Evolutionary conservation across 2,797 vertebrate genomes (phyloP).

Genomic region (Diplodus puntazzo): DNA sequence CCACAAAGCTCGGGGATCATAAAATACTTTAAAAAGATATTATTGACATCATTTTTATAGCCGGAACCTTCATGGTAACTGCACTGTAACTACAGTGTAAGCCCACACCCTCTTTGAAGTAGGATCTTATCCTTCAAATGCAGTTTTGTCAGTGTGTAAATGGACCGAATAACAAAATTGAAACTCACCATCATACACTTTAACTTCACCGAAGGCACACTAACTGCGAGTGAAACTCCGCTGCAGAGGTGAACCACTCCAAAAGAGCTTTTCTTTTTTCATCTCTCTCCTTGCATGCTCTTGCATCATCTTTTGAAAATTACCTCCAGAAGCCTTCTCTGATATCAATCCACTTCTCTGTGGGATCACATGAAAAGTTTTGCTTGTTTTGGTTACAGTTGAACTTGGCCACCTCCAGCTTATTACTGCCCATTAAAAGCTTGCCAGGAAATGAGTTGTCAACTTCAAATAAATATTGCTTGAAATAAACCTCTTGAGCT

Average conservation of each 20-base stretch:
- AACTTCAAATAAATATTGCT: slow-evolving; percentile 73
- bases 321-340: slow-evolving; percentile 21
- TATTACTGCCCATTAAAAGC: slow-evolving; percentile 43
- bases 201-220: not conserved
- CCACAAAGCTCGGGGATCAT: too few species aligned
- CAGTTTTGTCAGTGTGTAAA: slow-evolving; percentile 11
- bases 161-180: not conserved
- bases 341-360: slow-evolving; percentile 35
- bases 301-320: slow-evolving; percentile 58
- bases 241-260: not conserved
- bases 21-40: too few species aligned
- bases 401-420: slow-evolving; percentile 41
- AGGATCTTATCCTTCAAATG: not conserved
- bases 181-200: not conserved
- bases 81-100: too few species aligned
- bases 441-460: slow-evolving; percentile 74
- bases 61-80: too few species aligned
- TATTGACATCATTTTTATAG: too few species aligned
- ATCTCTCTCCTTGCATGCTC: slow-evolving; percentile 26
- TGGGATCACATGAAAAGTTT: slow-evolving; percentile 37
- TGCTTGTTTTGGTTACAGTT: slow-evolving; percentile 65
- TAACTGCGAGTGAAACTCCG: not conserved
- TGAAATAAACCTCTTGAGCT: slow-evolving; percentile 58
- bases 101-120: too few species aligned
- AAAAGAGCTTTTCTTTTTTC: slow-evolving; percentile 7